Percentiles rank a stretch among this genome's conserved stretches.
These are phyloP conservation scores for Cebidichthys violaceus DNA, from an alignment of 2,113 vertebrate genomes.

Conservation along the genomic window DNA sequence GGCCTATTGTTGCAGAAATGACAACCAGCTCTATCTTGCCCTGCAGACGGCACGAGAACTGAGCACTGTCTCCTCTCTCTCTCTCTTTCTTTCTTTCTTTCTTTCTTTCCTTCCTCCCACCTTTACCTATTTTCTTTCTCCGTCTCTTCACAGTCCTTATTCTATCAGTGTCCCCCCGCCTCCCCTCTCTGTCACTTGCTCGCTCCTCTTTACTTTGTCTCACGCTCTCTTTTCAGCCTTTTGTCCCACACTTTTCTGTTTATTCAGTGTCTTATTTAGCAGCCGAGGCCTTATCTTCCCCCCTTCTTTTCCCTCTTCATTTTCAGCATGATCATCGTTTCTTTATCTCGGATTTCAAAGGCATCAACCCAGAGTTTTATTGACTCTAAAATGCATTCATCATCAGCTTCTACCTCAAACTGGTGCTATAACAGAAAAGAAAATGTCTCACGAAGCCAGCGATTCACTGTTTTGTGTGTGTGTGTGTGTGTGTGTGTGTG, in stretches of 20 bases:
- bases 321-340: background rate
- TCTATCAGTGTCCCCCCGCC: background rate
- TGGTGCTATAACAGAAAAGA: background rate
- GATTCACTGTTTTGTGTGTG: background rate
- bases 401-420: background rate
- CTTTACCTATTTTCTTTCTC: background rate
- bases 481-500: background rate
- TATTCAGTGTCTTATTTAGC: background rate
- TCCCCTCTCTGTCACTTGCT: background rate
- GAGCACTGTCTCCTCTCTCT: background rate
- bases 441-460: background rate
- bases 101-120: background rate
- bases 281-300: background rate
- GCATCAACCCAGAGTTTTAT: background rate
- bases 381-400: background rate
- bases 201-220: conserved; percentile 1
- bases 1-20: conserved; percentile 41
- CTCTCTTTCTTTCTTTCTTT: background rate
- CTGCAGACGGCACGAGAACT: conserved; percentile 25
- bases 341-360: background rate
- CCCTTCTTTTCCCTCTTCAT: background rate
- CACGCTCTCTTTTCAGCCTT: background rate
- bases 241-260: background rate
- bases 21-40: conserved; percentile 43
- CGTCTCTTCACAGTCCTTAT: background rate